Evolutionary conservation across 2,113 vertebrate genomes (phyloP).

Genomic region (Chaenogobius annularis): DNA sequence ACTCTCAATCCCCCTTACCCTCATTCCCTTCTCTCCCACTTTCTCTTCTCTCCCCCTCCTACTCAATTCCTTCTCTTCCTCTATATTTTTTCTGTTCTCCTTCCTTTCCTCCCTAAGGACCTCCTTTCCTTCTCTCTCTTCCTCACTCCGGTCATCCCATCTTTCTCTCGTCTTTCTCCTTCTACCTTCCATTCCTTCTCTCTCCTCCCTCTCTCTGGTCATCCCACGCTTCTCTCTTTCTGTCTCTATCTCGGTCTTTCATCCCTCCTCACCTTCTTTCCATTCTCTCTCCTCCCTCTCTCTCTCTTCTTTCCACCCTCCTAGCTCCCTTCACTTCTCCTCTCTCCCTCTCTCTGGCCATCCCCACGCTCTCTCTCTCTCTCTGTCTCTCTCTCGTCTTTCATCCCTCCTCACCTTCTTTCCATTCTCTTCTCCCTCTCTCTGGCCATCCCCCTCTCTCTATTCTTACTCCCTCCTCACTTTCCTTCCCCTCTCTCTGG

Average conservation of each 20-base stretch:
- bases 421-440: not conserved
- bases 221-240: not conserved
- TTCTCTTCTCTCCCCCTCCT: no score
- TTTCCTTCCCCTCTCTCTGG: not conserved
- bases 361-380: slow-evolving; percentile 14
- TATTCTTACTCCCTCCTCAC: no score
- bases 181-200: not conserved
- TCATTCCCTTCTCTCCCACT: no score
- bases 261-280: slow-evolving; percentile 13
- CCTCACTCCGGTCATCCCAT: not conserved
- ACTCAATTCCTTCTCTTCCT: not conserved
- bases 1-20: no score
- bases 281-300: not conserved
- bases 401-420: not conserved
- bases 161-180: slow-evolving; percentile 8
- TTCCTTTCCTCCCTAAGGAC: not conserved
- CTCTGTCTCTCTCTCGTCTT: no score
- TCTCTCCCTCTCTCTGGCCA: not conserved
- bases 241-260: no score
- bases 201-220: no score
- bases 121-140: not conserved
- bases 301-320: no score
- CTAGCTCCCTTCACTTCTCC: no score
- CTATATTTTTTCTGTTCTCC: no score
- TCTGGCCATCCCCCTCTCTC: no score